Base-by-base conservation (phyloP, 2,113 vertebrate species). In the Xenopus laevis region DNA sequence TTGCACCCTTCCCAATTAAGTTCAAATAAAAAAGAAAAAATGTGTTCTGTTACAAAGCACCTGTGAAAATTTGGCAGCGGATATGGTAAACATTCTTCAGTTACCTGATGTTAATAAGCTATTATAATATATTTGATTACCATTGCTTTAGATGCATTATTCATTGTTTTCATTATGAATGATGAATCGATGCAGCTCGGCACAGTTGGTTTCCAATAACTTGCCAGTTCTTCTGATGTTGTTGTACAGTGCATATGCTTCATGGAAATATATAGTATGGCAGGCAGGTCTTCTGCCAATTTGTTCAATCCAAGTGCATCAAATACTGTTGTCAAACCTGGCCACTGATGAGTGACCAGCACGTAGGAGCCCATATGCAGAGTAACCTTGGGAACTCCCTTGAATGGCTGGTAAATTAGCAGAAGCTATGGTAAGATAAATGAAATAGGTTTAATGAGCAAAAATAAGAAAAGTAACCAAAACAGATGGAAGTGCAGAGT, bases 121-220 rank as follows among this genome's bases (percentile, higher is more conserved):
- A 45, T n/a, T 45, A 46, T 46, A 63, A 33, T 63, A 63, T 17
- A 40, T 18, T 65, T 45, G 17, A 65, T 65, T 65, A 65, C 33
- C 10, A 10, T 65, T 18, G 33, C 20, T 46, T 18, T 20, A 17
- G 7, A 64, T 40, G 17, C 16, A 18, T 65, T 65, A 65, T 65
- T 65, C 18, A 65, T 46, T 18, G 17, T 65, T 65, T 65, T 64
- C 16, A 16, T 40, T 64, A 17, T 33, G 7, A 45, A 65, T 65
- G 63, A 65, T 65, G 40, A 65, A 46, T 65, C 20, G 63, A 65
- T 46, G 40, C 9, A 65, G 47, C 11, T 16, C 47, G 11, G 11
- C n/a, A 65, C 33, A 45, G 44, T 44, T 18, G 16, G n/a, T 12
- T 65, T 46, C 61, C 9, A 55, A n/a, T n/a, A 55, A 55, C 17